Base-by-base conservation (phyloP, 2,797 vertebrate genomes). In the Hafferia zeledoni region DNA sequence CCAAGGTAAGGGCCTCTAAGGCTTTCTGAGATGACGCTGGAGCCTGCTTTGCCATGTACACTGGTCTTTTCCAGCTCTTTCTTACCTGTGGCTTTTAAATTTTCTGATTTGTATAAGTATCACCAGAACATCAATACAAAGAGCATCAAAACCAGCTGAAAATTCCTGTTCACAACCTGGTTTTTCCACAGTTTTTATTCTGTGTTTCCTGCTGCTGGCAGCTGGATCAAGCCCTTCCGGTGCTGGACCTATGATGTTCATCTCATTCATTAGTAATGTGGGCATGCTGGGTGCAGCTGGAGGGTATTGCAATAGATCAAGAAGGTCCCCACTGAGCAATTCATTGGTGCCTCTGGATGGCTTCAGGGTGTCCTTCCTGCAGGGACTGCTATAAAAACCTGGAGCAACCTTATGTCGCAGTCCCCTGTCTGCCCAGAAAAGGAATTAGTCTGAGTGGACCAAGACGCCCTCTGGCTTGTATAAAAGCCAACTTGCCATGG, bases 291-390 rank as follows among this genome's bases (percentile, higher is more conserved):
- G 6, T 80, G 41, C 35, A 85, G 31, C 19, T 68, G 53, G 19
- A 83, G 10, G 11, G 3, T 12, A 1, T 90, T 75, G 11, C 14
- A 19, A 31, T 14, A 68, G 18, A 53, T 33, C 2, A 10, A 81
- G 74, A 83, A 59, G 15, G 28, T 4, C 35, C 9, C 20, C 23
- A 10, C 9, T 22, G 44, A 72, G 50, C 25, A 55, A 43, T 46
- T 53, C 33, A 8, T 52, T 0, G 0, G 8, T 82, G 22, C 20
- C 31, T 87, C 44, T 5, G 3, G 18, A 43, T 68, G 9, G 23
- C 43, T 90, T 3, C 13, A 25, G 35, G 30, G 53, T 67, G 15
- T 39, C 30, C 18, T n/a, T 89, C 11, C 35, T 74, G 17, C n/a
- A 56, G 39, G 17, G n/a, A 9, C 24, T 80, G 24, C 6, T 2